Percentiles rank a stretch among this genome's conserved stretches.
Conservation (phyloP, 2,113 vertebrate species). For the Notarius lentiginosus region DNA sequence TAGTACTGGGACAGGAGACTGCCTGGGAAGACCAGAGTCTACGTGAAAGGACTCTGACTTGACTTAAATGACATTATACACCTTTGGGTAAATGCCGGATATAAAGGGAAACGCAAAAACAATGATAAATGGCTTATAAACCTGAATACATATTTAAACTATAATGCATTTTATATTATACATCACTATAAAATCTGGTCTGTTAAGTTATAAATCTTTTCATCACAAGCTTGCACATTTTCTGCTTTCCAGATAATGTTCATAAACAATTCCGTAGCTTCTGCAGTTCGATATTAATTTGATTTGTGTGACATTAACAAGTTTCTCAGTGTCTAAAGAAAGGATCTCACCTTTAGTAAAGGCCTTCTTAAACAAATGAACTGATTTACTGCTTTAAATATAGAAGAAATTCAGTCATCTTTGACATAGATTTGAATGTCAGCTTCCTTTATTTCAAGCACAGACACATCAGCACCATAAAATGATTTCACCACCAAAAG, state of each 20-base stretch:
- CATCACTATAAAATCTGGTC: neutral
- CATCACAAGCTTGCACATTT: neutral
- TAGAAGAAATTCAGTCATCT: conserved; percentile 31
- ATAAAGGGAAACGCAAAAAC: neutral
- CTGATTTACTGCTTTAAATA: conserved; percentile 16
- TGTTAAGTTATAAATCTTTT: conserved; percentile 6
- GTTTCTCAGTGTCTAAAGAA: neutral
- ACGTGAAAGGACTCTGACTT: too few species aligned
- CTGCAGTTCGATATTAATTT: neutral
- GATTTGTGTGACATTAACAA: neutral
- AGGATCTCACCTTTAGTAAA: neutral
- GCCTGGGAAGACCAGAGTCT: too few species aligned
- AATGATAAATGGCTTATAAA: neutral
- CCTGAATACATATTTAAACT: neutral
- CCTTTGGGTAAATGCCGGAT: neutral
- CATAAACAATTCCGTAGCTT: neutral
- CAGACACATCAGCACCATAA: conserved; percentile 3
- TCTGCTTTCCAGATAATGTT: neutral
- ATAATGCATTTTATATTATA: neutral
- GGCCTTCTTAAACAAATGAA: conserved; percentile 14
- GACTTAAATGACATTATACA: neutral
- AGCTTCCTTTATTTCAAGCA: conserved; percentile 38
- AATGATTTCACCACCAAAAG: conserved; percentile 27
- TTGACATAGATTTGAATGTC: conserved; percentile 29
- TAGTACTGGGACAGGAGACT: too few species aligned